Evolutionary conservation across 1,140 invertebrate species (phyloP), one percentile per base, ranked within the genome.

Genomic region (Holcopasites calliopsidis): DNA sequence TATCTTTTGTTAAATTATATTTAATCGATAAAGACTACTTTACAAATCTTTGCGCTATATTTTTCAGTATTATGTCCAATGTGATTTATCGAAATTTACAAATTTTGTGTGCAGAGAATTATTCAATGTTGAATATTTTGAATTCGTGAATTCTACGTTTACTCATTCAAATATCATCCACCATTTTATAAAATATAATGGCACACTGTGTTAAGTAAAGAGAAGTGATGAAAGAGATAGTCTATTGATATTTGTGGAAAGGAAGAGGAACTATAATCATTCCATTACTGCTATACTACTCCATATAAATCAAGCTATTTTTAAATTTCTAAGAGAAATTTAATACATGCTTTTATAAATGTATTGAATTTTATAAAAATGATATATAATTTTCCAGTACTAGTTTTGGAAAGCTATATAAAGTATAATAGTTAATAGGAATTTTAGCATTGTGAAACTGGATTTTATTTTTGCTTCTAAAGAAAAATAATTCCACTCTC

Each of bases 131-230:
- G 50, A 58, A 66, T 35, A 23, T 65, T 3, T 23, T 35, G 10
- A 35, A 13, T 35, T 65, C 13, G 13, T 31, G 16, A 28, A 65
- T 31, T 68, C 23, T 57, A 68, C 31, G 54, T 60, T 21, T 44
- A 61, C 5, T 61, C 23, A 58, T 65, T 18, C 18, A 47, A 65
- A 11, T 50, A 74, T 57, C 33, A 77, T 77, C 74, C 76, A 58
- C 76, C 60, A 77, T 66, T 77, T 77, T 77, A 42, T 65, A 76
- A 76, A 18, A 28, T 26, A 58, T 18, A 47, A 2, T 33, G 26
- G 33, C 54, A 60, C 44, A 52, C 50, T 71, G 61, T 71, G 2
- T 71, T 76, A 35, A 44, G 42, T 21, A 31, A 31, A 57, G 49
- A 52, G 28, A 33, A 35, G 61, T 71, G 13, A 57, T 26, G 28